Percentiles rank a stretch among this genome's conserved stretches.
Evolutionary conservation across 2,113 vertebrate species (phyloP).

Genomic region (Hemibagrus wyckioides): DNA sequence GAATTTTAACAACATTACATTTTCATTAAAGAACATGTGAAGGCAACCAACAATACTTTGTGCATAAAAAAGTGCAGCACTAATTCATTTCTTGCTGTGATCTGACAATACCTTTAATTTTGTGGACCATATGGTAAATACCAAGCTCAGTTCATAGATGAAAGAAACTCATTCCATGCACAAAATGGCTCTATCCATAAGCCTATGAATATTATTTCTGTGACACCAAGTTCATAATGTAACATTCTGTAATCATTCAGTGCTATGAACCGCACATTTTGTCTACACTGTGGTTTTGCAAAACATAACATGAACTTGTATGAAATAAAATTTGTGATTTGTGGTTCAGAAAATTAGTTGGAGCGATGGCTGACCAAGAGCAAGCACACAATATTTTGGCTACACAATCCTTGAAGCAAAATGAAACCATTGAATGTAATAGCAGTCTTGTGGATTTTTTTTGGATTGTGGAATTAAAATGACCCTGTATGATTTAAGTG

Average conservation of each 20-base stretch:
- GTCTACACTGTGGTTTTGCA: not conserved
- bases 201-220: not conserved
- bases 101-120: not conserved
- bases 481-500: not conserved
- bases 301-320: not conserved
- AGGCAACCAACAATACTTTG: not conserved
- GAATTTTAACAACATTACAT: not conserved
- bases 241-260: not conserved
- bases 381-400: not conserved
- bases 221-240: not conserved
- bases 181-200: not conserved
- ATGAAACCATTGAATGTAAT: not conserved
- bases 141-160: not conserved
- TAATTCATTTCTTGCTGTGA: not conserved
- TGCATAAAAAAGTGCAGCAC: not conserved
- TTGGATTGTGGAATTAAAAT: not conserved
- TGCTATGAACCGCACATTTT: not conserved
- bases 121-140: no score
- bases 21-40: not conserved
- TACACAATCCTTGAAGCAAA: not conserved
- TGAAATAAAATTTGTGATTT: not conserved
- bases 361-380: not conserved
- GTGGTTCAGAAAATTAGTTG: not conserved
- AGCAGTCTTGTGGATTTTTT: no score
- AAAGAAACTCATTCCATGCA: not conserved